These are phyloP conservation scores for Anagrus nilaparvatae DNA, from an alignment of 1,140 invertebrate species.

Conservation along the genomic window DNA sequence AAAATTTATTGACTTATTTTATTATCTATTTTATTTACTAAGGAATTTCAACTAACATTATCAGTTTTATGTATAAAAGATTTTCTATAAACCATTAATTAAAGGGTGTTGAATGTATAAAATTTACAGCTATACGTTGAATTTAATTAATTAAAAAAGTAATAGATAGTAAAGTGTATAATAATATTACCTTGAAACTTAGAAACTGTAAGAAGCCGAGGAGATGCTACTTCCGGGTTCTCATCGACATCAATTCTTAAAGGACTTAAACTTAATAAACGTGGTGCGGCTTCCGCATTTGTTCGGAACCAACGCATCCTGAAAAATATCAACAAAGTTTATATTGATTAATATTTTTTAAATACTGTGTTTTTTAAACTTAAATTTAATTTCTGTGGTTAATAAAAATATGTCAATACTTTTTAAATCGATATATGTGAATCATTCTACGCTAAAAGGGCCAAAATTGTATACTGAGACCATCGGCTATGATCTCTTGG, in stretches of 20 bases:
- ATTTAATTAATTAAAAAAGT: neutral
- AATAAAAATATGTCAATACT: too few species aligned
- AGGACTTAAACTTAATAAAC: conserved; percentile 57
- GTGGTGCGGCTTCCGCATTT: conserved; percentile 56
- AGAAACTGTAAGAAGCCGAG: conserved; percentile 31
- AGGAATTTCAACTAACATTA: too few species aligned
- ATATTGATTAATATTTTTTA: too few species aligned
- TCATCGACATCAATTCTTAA: conserved; percentile 43
- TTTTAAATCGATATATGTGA: too few species aligned
- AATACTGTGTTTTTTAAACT: too few species aligned
- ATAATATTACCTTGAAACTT: conserved; percentile 33
- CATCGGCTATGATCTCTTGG: too few species aligned
- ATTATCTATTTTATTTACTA: too few species aligned
- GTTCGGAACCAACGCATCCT: conserved; percentile 64
- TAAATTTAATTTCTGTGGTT: too few species aligned
- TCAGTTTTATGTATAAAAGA: too few species aligned
- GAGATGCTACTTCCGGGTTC: conserved; percentile 32
- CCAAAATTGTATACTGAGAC: too few species aligned
- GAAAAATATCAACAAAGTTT: conserved; percentile 20
- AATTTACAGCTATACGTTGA: neutral
- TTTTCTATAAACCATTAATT: neutral
- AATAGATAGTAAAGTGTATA: neutral
- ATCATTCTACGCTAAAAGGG: too few species aligned
- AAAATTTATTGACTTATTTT: too few species aligned
- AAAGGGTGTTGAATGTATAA: neutral